phyloP scores from a whole-genome alignment of 1,140 invertebrate genomes.

The Megalonaias nervosa region DNA sequence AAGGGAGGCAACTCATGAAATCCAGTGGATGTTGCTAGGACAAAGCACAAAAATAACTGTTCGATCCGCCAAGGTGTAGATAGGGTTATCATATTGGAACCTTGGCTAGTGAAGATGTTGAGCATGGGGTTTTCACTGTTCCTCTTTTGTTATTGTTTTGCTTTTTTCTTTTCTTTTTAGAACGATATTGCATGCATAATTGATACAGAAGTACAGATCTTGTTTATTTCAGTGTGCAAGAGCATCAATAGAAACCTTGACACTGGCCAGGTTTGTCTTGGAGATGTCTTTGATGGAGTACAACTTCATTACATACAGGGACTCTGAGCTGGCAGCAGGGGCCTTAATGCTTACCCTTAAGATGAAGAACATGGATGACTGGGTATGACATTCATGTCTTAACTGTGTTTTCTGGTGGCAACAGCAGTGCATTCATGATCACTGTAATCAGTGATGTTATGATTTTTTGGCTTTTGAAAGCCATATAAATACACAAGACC shows the following conservation, averaged over 20 bases:
- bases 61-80: too few relatives aligned
- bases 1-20: too few relatives aligned
- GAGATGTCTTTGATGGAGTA: slow-evolving; percentile 96
- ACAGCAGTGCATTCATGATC: background rate
- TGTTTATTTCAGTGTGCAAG: slow-evolving; percentile 81
- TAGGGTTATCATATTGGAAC: too few relatives aligned
- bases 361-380: slow-evolving; percentile 81
- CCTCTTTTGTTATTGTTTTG: too few relatives aligned
- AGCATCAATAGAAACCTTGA: slow-evolving; percentile 92
- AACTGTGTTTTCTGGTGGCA: background rate
- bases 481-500: background rate
- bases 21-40: too few relatives aligned
- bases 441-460: background rate
- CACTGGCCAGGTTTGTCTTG: slow-evolving; percentile 93
- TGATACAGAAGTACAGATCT: background rate
- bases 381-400: slow-evolving; percentile 64
- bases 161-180: too few relatives aligned
- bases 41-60: too few relatives aligned
- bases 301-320: slow-evolving; percentile 81
- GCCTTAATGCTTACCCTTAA: slow-evolving; percentile 87
- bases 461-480: background rate
- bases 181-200: too few relatives aligned
- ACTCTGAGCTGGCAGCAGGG: slow-evolving; percentile 92
- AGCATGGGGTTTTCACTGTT: too few relatives aligned
- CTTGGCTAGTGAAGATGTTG: too few relatives aligned